These are phyloP conservation scores for Drosophila nikananu DNA, from an alignment of 1,140 invertebrate genomes.

Conservation along the genomic window DNA sequence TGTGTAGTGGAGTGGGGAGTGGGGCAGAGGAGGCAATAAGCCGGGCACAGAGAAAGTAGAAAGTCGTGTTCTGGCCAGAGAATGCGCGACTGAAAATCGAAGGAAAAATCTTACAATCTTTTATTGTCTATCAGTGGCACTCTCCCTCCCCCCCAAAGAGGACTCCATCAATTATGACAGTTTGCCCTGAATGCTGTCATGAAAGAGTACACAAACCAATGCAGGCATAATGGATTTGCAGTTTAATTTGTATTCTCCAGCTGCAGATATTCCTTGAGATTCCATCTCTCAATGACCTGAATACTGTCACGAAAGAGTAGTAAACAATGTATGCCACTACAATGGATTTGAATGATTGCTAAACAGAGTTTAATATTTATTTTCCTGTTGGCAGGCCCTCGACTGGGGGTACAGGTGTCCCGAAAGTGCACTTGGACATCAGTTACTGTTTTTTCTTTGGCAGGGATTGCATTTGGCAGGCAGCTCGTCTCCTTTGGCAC, in stretches of 20 bases:
- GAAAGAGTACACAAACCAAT: too few species aligned
- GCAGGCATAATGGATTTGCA: too few species aligned
- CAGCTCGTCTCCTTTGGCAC: slow-evolving; percentile 8
- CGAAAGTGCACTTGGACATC: slow-evolving; percentile 5
- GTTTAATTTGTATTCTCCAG: neutral
- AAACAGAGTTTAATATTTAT: neutral
- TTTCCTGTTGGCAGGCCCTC: slow-evolving; percentile 1
- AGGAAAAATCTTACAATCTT: slow-evolving; percentile 53
- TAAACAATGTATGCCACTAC: neutral
- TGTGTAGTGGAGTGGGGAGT: neutral
- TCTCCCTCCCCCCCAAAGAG: neutral
- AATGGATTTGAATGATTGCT: neutral
- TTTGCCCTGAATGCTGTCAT: neutral
- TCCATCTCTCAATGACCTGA: too few species aligned
- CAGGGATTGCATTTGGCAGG: slow-evolving; percentile 9
- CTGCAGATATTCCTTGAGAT: too few species aligned
- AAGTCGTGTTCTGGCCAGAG: slow-evolving; percentile 35
- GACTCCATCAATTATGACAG: slow-evolving; percentile 3
- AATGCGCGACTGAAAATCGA: slow-evolving; percentile 17
- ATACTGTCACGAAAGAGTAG: neutral
- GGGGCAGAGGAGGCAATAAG: neutral
- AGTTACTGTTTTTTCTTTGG: slow-evolving; percentile 10
- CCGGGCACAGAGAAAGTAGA: slow-evolving; percentile 32
- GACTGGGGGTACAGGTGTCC: neutral
- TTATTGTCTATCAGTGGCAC: slow-evolving; percentile 54